A percentile compares a stretch with the other conserved stretches of the same genome.
Evolutionary conservation across 2,888 invertebrate genomes (phyloP).

Genomic region (Maniola hyperantus): DNA sequence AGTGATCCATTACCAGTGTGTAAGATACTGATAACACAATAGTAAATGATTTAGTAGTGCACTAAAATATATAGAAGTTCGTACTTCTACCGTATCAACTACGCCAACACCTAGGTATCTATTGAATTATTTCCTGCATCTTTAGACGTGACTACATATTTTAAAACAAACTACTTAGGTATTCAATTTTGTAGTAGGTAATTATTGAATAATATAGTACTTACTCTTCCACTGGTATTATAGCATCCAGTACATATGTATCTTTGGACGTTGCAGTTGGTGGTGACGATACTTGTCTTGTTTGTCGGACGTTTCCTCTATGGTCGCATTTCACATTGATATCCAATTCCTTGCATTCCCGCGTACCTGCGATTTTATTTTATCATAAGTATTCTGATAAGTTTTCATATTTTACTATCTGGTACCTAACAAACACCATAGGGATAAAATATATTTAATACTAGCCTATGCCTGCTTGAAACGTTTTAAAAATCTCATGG

Average conservation of each 20-base stretch:
- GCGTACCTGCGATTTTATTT: conserved; percentile 75
- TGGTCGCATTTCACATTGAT: conserved; percentile 97
- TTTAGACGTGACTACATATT: conserved; percentile 5
- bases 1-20: conserved; percentile 22
- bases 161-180: conserved; percentile 7
- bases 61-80: conserved; percentile 20
- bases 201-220: conserved; percentile 55
- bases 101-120: conserved; percentile 34
- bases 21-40: neutral
- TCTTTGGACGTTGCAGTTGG: conserved; percentile 86
- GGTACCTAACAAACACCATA: too few species aligned
- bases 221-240: conserved; percentile 94
- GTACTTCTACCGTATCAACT: conserved; percentile 28
- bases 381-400: neutral
- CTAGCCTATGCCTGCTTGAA: too few species aligned
- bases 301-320: conserved; percentile 84
- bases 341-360: conserved; percentile 94
- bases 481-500: too few species aligned
- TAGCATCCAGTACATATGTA: conserved; percentile 91
- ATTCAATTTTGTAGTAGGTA: too few species aligned
- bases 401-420: neutral
- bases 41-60: conserved; percentile 22
- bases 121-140: conserved; percentile 7
- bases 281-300: conserved; percentile 82
- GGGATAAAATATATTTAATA: neutral